These are phyloP conservation scores for Malurus leucopterus DNA, from an alignment of 2,797 vertebrate species.

Conservation along the genomic window DNA sequence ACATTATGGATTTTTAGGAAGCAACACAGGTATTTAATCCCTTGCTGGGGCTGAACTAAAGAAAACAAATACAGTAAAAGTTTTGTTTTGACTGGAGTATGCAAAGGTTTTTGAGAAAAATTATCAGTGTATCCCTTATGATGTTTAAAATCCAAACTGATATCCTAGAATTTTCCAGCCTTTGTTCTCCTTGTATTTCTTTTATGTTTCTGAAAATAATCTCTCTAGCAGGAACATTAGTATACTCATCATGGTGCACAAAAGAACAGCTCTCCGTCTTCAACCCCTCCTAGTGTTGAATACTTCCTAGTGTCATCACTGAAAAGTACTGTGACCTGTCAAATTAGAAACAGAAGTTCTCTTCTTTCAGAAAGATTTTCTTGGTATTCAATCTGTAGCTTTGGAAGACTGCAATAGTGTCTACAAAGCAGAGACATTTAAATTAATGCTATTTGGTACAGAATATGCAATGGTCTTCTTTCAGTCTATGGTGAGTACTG, in stretches of 20 bases:
- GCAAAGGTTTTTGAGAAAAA: not conserved
- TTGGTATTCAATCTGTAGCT: not conserved
- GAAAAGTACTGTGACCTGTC: not conserved
- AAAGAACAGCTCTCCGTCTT: not conserved
- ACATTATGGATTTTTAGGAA: not conserved
- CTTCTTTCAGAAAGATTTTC: not conserved
- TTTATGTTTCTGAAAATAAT: not conserved
- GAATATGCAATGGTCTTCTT: not conserved
- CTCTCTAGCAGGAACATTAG: not conserved
- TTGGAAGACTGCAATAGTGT: not conserved
- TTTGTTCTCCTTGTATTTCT: not conserved
- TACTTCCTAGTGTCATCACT: not conserved
- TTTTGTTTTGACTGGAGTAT: not conserved
- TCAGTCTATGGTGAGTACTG: not conserved
- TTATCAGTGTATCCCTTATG: not conserved
- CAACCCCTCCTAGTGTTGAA: not conserved
- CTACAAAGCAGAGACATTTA: not conserved
- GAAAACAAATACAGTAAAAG: not conserved
- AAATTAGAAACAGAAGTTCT: not conserved
- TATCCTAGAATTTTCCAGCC: not conserved
- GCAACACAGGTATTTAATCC: not conserved
- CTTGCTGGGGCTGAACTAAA: not conserved
- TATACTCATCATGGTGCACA: not conserved
- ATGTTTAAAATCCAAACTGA: not conserved
- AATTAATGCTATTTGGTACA: not conserved